Conservation (phyloP, 1,140 invertebrate species). For the Nephila pilipes region DNA sequence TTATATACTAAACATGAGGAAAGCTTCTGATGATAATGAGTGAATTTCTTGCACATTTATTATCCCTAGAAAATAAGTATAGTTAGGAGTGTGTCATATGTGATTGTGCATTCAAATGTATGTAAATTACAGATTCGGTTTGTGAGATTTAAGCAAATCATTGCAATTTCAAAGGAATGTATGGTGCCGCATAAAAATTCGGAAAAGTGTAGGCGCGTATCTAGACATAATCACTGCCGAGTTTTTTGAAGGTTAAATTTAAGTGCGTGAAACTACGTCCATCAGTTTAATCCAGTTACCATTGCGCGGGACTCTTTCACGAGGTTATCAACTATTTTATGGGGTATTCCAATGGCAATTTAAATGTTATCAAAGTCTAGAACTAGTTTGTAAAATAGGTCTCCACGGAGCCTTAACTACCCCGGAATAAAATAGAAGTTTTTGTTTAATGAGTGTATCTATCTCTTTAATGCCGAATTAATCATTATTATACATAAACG, state of each 20-base stretch:
- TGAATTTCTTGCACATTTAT: neutral
- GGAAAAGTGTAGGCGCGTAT: neutral
- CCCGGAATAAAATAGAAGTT: neutral
- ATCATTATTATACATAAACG: slow-evolving; percentile 9
- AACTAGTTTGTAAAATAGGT: slow-evolving; percentile 20
- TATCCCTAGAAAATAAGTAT: neutral
- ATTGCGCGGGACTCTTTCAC: neutral
- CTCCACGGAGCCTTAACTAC: neutral
- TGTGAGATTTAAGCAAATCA: neutral
- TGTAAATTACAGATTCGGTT: neutral
- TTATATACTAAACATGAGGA: no score
- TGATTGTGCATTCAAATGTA: neutral
- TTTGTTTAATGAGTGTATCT: neutral
- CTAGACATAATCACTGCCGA: neutral
- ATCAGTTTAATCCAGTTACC: neutral
- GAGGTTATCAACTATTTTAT: slow-evolving; percentile 31
- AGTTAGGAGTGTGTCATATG: neutral
- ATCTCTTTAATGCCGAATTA: neutral
- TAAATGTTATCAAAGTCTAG: neutral
- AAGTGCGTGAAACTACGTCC: slow-evolving; percentile 17
- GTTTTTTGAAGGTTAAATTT: slow-evolving; percentile 10
- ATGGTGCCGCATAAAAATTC: neutral
- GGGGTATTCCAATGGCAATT: slow-evolving; percentile 6
- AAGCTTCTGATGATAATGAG: neutral
- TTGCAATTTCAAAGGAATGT: neutral